These are phyloP conservation scores for Salmo trutta DNA, from an alignment of 2,797 vertebrate genomes.

Conservation along the genomic window DNA sequence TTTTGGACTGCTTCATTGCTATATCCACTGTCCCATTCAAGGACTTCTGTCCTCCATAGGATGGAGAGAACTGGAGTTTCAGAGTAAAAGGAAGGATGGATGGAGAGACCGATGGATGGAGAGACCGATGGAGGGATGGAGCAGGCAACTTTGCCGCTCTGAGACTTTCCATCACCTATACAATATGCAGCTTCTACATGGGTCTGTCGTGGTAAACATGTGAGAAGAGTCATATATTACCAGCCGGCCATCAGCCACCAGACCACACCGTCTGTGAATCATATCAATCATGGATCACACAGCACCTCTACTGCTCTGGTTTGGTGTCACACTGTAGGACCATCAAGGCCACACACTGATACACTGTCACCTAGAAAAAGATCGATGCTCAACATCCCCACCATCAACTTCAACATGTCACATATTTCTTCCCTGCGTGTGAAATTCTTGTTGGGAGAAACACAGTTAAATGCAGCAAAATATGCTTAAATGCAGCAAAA, in stretches of 20 bases:
- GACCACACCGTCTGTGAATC: constrained; percentile 13
- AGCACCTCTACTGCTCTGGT: neutral
- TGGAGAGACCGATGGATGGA: constrained; percentile 19
- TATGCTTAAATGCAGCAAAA: neutral
- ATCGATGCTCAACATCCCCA: neutral
- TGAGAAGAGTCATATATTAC: constrained; percentile 27
- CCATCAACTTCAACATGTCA: neutral
- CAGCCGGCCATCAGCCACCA: constrained; percentile 18
- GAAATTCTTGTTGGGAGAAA: neutral
- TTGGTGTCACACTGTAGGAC: neutral
- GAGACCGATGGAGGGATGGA: constrained; percentile 22
- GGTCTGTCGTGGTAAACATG: constrained; percentile 21
- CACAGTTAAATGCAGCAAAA: neutral
- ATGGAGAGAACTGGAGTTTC: constrained; percentile 14
- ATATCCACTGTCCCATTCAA: constrained; percentile 50
- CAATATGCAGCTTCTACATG: constrained; percentile 8
- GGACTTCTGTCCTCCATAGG: constrained; percentile 58
- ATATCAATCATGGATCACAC: constrained; percentile 12
- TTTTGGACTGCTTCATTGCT: constrained; percentile 29
- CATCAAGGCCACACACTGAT: constrained; percentile 7
- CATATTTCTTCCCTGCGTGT: neutral
- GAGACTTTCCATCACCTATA: constrained; percentile 36
- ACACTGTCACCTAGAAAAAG: neutral
- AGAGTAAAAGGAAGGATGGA: constrained; percentile 28
- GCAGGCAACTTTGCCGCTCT: constrained; percentile 39